Evolutionary conservation across 2,797 vertebrate genomes (phyloP).

Genomic region (Ambastaia sidthimunki): DNA sequence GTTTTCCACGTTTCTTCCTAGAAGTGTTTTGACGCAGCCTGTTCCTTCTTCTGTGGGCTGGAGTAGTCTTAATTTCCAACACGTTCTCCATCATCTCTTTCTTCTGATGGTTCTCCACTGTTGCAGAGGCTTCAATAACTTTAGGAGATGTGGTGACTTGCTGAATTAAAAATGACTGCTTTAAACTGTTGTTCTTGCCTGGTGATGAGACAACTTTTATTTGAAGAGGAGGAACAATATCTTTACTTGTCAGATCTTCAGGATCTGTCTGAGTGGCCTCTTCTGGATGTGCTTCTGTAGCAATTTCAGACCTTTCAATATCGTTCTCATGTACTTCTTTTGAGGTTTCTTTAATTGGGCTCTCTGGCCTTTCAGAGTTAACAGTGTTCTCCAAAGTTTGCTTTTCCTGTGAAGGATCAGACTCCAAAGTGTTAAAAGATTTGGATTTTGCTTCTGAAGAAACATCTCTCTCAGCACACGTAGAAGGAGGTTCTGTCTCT

Average conservation of each 20-base stretch:
- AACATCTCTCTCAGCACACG: slow-evolving; percentile 36
- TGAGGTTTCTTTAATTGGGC: slow-evolving; percentile 50
- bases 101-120: slow-evolving; percentile 60
- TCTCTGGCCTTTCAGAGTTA: slow-evolving; percentile 22
- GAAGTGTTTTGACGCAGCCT: slow-evolving; percentile 64
- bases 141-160: slow-evolving; percentile 69
- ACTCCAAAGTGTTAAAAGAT: slow-evolving; percentile 16
- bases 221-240: slow-evolving; percentile 79
- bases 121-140: slow-evolving; percentile 66
- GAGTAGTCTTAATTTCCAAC: slow-evolving; percentile 56
- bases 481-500: slow-evolving; percentile 36
- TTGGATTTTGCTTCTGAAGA: slow-evolving; percentile 14
- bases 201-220: slow-evolving; percentile 82
- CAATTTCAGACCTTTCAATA: slow-evolving; percentile 62
- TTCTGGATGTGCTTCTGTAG: slow-evolving; percentile 62
- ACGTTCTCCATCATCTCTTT: slow-evolving; percentile 57
- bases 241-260: slow-evolving; percentile 50
- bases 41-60: slow-evolving; percentile 67
- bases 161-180: slow-evolving; percentile 79
- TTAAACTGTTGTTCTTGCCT: slow-evolving; percentile 76
- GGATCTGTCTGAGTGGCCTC: slow-evolving; percentile 64
- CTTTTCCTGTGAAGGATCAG: not conserved
- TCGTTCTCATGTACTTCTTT: slow-evolving; percentile 12
- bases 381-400: slow-evolving; percentile 57
- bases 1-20: slow-evolving; percentile 64